Percentiles rank a stretch among this genome's conserved stretches.
These are phyloP conservation scores for Austrofundulus limnaeus DNA, from an alignment of 2,113 vertebrate species.

Conservation along the genomic window DNA sequence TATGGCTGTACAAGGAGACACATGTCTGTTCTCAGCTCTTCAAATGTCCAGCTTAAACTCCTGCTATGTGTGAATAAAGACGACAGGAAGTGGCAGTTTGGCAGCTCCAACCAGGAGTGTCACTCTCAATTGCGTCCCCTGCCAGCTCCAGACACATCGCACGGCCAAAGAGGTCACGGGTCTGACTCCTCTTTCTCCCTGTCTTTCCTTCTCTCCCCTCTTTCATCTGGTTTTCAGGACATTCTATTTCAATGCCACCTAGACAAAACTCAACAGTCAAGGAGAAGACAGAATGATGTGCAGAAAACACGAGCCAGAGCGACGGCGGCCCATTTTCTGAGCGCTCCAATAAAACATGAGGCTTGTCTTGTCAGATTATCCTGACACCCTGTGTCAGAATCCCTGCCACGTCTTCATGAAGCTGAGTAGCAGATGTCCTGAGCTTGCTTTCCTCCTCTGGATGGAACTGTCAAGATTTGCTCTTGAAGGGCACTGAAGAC, in stretches of 20 bases:
- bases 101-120: constrained; percentile 84
- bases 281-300: constrained; percentile 74
- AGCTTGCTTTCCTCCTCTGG: constrained; percentile 79
- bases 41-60: constrained; percentile 77
- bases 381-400: constrained; percentile 75
- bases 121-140: constrained; percentile 82
- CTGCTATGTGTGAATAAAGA: constrained; percentile 81
- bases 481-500: constrained; percentile 73
- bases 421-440: constrained; percentile 74
- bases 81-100: constrained; percentile 84
- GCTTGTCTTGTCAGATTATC: constrained; percentile 79
- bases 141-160: constrained; percentile 78
- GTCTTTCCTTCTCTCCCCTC: constrained; percentile 34
- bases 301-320: constrained; percentile 65
- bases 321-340: constrained; percentile 71
- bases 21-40: constrained; percentile 81
- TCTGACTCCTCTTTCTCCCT: constrained; percentile 61
- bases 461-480: constrained; percentile 79
- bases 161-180: constrained; percentile 76
- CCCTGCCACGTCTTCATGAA: constrained; percentile 64
- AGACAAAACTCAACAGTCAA: constrained; percentile 55
- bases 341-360: constrained; percentile 76
- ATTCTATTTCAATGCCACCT: constrained; percentile 68
- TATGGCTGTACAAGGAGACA: constrained; percentile 78
- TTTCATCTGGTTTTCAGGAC: constrained; percentile 62